Evolutionary conservation across 2,113 vertebrate species (phyloP).

Genomic region (Pseudorectes ferrugineus): DNA sequence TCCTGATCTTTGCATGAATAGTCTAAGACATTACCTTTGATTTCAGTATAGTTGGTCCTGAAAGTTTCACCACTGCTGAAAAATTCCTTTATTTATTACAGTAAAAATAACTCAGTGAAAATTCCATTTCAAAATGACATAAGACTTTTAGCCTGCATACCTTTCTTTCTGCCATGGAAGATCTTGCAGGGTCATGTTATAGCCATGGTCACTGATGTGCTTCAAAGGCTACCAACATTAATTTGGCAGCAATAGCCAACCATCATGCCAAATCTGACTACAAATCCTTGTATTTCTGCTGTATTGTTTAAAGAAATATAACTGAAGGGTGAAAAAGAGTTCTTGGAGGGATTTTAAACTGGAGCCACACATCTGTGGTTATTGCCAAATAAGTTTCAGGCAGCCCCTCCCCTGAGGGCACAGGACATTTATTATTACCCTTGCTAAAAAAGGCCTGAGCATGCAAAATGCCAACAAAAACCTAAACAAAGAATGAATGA

Average conservation of each 20-base stretch:
- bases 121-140: neutral
- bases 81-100: neutral
- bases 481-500: neutral
- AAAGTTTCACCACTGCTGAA: neutral
- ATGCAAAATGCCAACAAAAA: neutral
- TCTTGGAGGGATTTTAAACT: neutral
- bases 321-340: neutral
- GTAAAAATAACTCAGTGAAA: neutral
- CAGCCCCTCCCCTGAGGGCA: accelerated
- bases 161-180: neutral
- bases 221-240: neutral
- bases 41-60: neutral
- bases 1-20: neutral
- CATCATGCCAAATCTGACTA: neutral
- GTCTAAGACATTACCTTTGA: neutral
- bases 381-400: neutral
- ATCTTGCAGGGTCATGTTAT: neutral
- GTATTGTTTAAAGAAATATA: neutral
- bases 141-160: neutral
- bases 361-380: accelerated
- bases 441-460: neutral
- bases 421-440: neutral
- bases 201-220: accelerated
- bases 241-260: neutral
- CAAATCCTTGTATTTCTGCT: neutral